Evolutionary conservation across 2,113 vertebrate genomes (phyloP).

Genomic region (Tamias sibiricus): DNA sequence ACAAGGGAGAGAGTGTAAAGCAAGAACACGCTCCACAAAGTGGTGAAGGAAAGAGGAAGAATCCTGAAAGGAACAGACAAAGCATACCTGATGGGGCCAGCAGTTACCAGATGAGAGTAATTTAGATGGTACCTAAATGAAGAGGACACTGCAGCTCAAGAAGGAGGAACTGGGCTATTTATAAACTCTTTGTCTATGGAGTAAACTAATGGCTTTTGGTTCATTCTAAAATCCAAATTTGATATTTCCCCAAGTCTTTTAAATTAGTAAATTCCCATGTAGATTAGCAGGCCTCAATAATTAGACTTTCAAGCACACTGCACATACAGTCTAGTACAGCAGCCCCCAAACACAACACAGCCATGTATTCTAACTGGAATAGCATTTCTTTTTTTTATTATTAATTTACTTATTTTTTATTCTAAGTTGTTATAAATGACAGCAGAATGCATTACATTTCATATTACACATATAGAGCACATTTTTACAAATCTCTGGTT

Average conservation of each 20-base stretch:
- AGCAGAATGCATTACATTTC: too few relatives aligned
- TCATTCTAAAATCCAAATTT: conserved; percentile 23
- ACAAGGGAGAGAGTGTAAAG: not conserved
- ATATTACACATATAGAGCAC: too few relatives aligned
- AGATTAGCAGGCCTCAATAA: not conserved
- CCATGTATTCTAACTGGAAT: not conserved
- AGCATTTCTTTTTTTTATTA: not conserved
- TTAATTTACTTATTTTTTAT: too few relatives aligned
- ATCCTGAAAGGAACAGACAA: not conserved
- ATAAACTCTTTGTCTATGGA: not conserved
- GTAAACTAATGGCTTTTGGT: not conserved
- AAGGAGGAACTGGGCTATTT: too few relatives aligned
- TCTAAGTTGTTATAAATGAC: too few relatives aligned
- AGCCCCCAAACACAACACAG: not conserved
- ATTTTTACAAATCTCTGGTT: too few relatives aligned
- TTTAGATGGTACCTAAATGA: not conserved
- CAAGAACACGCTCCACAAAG: not conserved
- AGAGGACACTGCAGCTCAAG: not conserved
- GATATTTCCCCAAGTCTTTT: conserved; percentile 24
- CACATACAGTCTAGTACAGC: not conserved
- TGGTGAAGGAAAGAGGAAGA: not conserved
- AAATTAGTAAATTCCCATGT: not conserved
- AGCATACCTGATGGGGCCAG: not conserved
- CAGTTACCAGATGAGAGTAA: not conserved
- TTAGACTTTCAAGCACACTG: not conserved